Percentiles rank a stretch among this genome's conserved stretches.
Evolutionary conservation across 2,797 vertebrate genomes (phyloP).

Genomic region (Epinephelus malabaricus): DNA sequence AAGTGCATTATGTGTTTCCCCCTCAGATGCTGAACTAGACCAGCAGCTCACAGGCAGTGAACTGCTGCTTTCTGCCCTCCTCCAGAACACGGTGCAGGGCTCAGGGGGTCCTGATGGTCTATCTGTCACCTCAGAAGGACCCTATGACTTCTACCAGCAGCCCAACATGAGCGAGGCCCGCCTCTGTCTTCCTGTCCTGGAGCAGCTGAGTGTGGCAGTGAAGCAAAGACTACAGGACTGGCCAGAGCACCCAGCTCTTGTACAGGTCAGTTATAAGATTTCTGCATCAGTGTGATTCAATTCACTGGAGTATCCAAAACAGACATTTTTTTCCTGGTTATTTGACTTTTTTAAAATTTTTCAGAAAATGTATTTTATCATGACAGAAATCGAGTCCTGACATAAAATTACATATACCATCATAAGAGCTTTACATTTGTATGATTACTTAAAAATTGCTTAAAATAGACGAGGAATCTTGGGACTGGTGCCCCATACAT

Average conservation of each 20-base stretch:
- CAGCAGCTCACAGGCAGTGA: conserved; percentile 90
- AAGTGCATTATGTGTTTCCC: not conserved
- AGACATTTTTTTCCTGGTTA: too few relatives aligned
- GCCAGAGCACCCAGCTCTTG: conserved; percentile 95
- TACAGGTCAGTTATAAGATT: conserved; percentile 86
- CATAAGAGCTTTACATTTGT: too few relatives aligned
- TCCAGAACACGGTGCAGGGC: conserved; percentile 91
- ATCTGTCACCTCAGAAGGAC: conserved; percentile 85
- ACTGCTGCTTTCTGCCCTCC: conserved; percentile 90
- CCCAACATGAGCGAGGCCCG: conserved; percentile 92
- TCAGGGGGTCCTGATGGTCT: conserved; percentile 81
- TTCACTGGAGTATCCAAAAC: too few relatives aligned
- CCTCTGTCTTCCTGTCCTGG: conserved; percentile 90
- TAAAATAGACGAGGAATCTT: too few relatives aligned
- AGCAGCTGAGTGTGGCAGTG: conserved; percentile 87
- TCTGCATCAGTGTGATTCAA: too few relatives aligned
- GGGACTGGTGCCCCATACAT: not conserved
- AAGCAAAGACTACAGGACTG: conserved; percentile 90
- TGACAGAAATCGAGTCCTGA: too few relatives aligned
- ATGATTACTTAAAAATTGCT: too few relatives aligned
- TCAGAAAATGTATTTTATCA: too few relatives aligned
- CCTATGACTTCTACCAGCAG: conserved; percentile 97
- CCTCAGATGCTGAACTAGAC: conserved; percentile 91
- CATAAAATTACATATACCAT: too few relatives aligned
- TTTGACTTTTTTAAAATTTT: too few relatives aligned